phyloP scores from a whole-genome alignment of 2,888 invertebrate genomes.

The Heteromurus nitidus region DNA sequence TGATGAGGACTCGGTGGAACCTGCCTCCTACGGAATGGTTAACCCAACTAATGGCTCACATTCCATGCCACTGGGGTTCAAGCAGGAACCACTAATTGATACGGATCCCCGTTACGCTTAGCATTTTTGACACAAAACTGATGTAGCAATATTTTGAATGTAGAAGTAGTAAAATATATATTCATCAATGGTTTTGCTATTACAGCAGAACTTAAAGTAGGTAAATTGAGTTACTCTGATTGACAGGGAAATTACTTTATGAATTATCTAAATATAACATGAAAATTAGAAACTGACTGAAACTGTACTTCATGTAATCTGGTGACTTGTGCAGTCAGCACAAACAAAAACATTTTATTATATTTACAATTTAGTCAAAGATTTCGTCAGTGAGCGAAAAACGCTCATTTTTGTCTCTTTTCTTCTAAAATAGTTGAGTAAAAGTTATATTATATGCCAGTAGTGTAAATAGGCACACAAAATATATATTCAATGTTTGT shows the following conservation, averaged over 20 bases:
- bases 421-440: too few relatives aligned
- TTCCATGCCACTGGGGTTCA: slow-evolving; percentile 68
- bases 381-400: too few relatives aligned
- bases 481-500: too few relatives aligned
- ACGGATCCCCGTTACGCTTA: slow-evolving; percentile 69
- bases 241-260: background rate
- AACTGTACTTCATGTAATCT: too few relatives aligned
- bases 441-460: too few relatives aligned
- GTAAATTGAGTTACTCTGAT: background rate
- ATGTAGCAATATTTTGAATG: background rate
- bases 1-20: slow-evolving; percentile 71
- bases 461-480: too few relatives aligned
- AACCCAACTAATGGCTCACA: slow-evolving; percentile 47
- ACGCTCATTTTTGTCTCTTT: too few relatives aligned
- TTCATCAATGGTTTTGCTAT: slow-evolving; percentile 5
- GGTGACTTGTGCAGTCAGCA: background rate
- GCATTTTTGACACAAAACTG: slow-evolving; percentile 15
- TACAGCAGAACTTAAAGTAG: background rate
- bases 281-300: too few relatives aligned
- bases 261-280: background rate
- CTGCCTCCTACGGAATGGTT: slow-evolving; percentile 62
- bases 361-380: too few relatives aligned
- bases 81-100: slow-evolving; percentile 71
- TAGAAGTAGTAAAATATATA: background rate
- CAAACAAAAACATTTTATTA: too few relatives aligned